Percentiles rank a stretch among this genome's conserved stretches.
phyloP scores from a whole-genome alignment of 2,888 invertebrate genomes.

The Limnephilus lunatus region DNA sequence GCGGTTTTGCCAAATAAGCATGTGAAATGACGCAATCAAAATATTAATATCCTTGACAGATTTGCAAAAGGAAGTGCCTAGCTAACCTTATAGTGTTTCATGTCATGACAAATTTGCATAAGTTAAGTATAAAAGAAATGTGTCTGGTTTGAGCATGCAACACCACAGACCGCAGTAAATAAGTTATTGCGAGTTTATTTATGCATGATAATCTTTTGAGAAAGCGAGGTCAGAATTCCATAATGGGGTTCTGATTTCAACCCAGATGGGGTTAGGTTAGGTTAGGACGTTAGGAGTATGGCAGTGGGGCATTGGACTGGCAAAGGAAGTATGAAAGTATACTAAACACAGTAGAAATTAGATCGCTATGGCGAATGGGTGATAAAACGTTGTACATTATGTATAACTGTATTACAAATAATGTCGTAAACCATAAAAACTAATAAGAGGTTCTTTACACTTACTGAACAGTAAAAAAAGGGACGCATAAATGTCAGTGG shows the following conservation, averaged over 20 bases:
- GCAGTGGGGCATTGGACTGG: too few species aligned
- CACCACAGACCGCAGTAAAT: background rate
- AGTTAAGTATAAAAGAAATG: background rate
- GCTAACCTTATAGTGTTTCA: background rate
- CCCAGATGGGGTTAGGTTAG: background rate
- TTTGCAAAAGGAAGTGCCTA: background rate
- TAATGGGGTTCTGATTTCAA: background rate
- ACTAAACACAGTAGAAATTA: background rate
- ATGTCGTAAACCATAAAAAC: background rate
- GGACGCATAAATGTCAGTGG: background rate
- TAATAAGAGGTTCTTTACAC: background rate
- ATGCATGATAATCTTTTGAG: background rate
- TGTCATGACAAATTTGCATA: background rate
- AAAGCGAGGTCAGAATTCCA: background rate
- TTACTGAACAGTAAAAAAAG: background rate
- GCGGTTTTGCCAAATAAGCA: background rate
- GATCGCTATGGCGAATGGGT: background rate
- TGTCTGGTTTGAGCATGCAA: background rate
- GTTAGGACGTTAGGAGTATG: background rate
- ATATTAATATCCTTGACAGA: slow-evolving; percentile 2
- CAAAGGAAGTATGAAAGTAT: background rate
- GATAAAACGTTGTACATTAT: too few species aligned
- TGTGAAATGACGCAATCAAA: background rate
- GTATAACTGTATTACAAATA: background rate
- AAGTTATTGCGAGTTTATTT: background rate